phyloP scores from a whole-genome alignment of 2,888 invertebrate species.

The Morpho helenor region DNA sequence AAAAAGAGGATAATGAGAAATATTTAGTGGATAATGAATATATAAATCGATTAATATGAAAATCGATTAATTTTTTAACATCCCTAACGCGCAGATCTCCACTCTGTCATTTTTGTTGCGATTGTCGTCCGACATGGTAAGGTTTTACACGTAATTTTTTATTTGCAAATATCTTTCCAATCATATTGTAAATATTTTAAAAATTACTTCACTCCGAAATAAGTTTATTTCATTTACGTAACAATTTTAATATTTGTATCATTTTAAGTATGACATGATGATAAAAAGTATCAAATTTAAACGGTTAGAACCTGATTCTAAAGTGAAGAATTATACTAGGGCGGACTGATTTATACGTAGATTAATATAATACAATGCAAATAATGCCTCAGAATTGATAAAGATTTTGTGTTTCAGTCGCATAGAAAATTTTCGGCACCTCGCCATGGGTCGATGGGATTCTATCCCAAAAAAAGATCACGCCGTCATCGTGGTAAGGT shows the following conservation, averaged over 20 bases:
- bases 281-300: conserved; percentile 79
- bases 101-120: conserved; percentile 66
- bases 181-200: conserved; percentile 23
- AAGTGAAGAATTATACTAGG: conserved; percentile 85
- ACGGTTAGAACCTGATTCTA: conserved; percentile 84
- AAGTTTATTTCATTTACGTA: too few relatives aligned
- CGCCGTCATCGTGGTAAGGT: conserved; percentile 98
- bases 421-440: conserved; percentile 99
- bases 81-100: too few relatives aligned
- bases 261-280: conserved; percentile 73
- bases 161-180: conserved; percentile 10
- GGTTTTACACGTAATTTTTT: conserved; percentile 22
- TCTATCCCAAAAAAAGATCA: conserved; percentile 99
- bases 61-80: too few relatives aligned
- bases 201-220: too few relatives aligned
- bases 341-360: conserved; percentile 81
- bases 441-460: conserved; percentile 99
- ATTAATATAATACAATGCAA: background rate
- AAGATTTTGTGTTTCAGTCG: conserved; percentile 82
- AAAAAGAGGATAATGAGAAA: too few relatives aligned
- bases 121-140: conserved; percentile 59
- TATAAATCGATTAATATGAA: too few relatives aligned
- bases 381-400: background rate
- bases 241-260: background rate
- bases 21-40: too few relatives aligned